These are phyloP conservation scores for Ictalurus punctatus DNA, from an alignment of 2,113 vertebrate species.

Conservation along the genomic window DNA sequence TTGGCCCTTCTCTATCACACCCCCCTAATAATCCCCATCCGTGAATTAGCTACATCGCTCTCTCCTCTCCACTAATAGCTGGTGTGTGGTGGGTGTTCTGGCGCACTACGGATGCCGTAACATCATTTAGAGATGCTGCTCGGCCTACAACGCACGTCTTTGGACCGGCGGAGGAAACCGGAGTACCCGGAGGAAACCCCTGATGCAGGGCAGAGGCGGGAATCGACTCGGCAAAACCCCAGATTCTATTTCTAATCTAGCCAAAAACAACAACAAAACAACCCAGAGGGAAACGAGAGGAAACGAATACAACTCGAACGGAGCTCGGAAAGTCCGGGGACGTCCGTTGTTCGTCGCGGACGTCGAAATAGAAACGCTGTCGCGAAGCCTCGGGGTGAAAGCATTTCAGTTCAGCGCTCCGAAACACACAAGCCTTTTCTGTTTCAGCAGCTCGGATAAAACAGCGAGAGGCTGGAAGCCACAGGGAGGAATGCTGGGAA, in stretches of 20 bases:
- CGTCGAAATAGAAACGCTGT: neutral
- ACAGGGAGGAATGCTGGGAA: neutral
- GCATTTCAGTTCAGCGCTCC: neutral
- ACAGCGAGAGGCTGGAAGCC: neutral
- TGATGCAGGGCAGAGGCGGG: too few species aligned
- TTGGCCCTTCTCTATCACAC: too few species aligned
- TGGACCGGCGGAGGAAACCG: too few species aligned
- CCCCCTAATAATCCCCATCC: too few species aligned
- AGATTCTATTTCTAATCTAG: neutral
- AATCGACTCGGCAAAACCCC: neutral
- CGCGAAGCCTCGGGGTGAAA: neutral
- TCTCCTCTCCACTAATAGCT: too few species aligned
- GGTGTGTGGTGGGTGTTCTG: too few species aligned
- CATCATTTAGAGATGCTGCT: too few species aligned
- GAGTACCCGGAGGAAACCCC: too few species aligned
- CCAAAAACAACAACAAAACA: neutral
- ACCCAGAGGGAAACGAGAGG: neutral
- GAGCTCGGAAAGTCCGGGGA: neutral
- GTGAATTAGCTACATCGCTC: too few species aligned
- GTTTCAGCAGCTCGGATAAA: neutral
- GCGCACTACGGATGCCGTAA: too few species aligned
- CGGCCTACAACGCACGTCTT: too few species aligned
- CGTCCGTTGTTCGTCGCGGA: neutral
- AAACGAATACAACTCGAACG: too few species aligned
- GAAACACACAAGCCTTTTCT: neutral